These are phyloP conservation scores for Rhodeus uyekii DNA, from an alignment of 2,797 vertebrate genomes.

Conservation along the genomic window DNA sequence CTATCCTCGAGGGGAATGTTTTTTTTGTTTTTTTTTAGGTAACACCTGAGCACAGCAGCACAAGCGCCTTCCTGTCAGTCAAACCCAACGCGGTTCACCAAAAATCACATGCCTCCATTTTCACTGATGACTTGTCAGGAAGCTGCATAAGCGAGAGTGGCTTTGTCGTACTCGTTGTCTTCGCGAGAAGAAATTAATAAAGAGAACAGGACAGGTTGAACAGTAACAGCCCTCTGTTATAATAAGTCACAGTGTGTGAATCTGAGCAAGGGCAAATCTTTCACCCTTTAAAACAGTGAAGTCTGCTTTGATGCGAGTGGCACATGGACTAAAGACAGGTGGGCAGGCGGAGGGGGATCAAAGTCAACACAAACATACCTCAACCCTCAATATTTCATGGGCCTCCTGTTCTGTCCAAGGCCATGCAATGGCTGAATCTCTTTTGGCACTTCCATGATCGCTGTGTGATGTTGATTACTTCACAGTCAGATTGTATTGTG, in stretches of 20 bases:
- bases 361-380: slow-evolving; percentile 77
- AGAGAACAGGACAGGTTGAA: slow-evolving; percentile 44
- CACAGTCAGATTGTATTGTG: slow-evolving; percentile 48
- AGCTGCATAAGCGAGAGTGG: slow-evolving; percentile 48
- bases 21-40: slow-evolving; percentile 44
- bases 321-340: slow-evolving; percentile 63
- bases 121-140: slow-evolving; percentile 55
- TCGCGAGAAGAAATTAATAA: slow-evolving; percentile 64
- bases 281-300: slow-evolving; percentile 50
- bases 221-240: slow-evolving; percentile 61
- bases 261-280: slow-evolving; percentile 51
- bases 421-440: slow-evolving; percentile 42
- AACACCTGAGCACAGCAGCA: slow-evolving; percentile 50
- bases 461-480: slow-evolving; percentile 52
- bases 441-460: slow-evolving; percentile 35
- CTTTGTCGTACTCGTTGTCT: slow-evolving; percentile 50
- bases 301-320: slow-evolving; percentile 69
- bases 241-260: slow-evolving; percentile 52
- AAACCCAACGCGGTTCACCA: slow-evolving; percentile 18
- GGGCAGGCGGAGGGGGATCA: slow-evolving; percentile 69
- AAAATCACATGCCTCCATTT: slow-evolving; percentile 62
- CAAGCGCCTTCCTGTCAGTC: slow-evolving; percentile 46
- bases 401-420: slow-evolving; percentile 62
- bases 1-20: slow-evolving; percentile 37
- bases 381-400: slow-evolving; percentile 74